phyloP scores from a whole-genome alignment of 1,140 invertebrate species.

The Saxidomus purpurata region DNA sequence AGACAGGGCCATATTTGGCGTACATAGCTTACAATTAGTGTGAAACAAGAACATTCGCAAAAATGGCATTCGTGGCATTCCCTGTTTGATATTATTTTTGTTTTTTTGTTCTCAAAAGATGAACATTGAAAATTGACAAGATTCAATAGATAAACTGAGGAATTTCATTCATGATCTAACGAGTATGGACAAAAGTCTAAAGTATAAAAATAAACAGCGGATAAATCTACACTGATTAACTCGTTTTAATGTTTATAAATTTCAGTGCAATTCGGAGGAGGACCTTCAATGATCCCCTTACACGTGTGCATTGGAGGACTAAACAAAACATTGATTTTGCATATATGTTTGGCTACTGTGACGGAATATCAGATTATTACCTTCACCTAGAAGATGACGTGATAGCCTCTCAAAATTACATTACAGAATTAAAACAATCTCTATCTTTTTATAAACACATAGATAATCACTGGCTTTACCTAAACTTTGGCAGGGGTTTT shows the following conservation, averaged over 20 bases:
- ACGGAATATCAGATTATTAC: conserved; percentile 83
- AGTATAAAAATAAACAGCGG: too few relatives aligned
- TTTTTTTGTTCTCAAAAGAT: too few relatives aligned
- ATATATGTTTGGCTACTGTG: conserved; percentile 82
- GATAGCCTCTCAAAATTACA: conserved; percentile 74
- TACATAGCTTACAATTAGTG: too few relatives aligned
- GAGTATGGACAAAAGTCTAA: too few relatives aligned
- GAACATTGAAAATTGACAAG: too few relatives aligned
- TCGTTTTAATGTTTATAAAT: not conserved
- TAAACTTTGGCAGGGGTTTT: conserved; percentile 94
- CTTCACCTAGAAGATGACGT: conserved; percentile 86
- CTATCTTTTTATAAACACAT: conserved; percentile 66
- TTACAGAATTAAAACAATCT: conserved; percentile 79
- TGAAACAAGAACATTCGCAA: too few relatives aligned
- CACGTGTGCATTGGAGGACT: conserved; percentile 90
- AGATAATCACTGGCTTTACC: conserved; percentile 92
- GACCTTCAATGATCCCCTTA: conserved; percentile 94
- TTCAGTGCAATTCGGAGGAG: conserved; percentile 84
- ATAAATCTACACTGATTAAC: too few relatives aligned
- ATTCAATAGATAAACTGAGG: too few relatives aligned
- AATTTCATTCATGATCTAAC: too few relatives aligned
- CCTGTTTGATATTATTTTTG: too few relatives aligned
- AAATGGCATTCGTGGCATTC: too few relatives aligned
- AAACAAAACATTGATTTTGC: conserved; percentile 86
- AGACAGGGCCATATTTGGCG: too few relatives aligned